A percentile compares a stretch with the other conserved stretches of the same genome.
Evolutionary conservation across 2,797 vertebrate genomes (phyloP).

Genomic region (Heliangelus exortis): DNA sequence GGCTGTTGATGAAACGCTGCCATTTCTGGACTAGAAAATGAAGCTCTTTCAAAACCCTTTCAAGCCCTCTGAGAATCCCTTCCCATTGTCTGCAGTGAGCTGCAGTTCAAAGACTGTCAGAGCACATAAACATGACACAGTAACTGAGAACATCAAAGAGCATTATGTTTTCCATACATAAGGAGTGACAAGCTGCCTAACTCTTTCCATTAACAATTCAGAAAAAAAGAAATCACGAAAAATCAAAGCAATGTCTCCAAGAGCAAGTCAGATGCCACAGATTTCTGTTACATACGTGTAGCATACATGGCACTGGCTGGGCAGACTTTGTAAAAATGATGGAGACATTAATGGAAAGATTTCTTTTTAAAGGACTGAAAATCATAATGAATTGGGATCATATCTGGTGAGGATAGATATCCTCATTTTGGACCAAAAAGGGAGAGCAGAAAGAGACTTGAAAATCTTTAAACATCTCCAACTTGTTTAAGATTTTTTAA

Average conservation of each 20-base stretch:
- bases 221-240: conserved; percentile 57
- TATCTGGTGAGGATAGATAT: neutral
- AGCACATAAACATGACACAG: conserved; percentile 70
- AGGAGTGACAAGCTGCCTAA: conserved; percentile 60
- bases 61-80: neutral
- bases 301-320: neutral
- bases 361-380: neutral
- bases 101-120: conserved; percentile 55
- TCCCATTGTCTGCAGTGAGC: conserved; percentile 48
- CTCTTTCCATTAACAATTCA: conserved; percentile 56
- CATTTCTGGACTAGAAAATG: neutral
- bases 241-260: conserved; percentile 56
- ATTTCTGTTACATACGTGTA: neutral
- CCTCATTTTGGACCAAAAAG: neutral
- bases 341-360: neutral
- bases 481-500: neutral
- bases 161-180: conserved; percentile 66
- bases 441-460: neutral
- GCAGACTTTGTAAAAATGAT: neutral
- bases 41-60: neutral
- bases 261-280: conserved; percentile 12
- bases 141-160: conserved; percentile 69
- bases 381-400: neutral
- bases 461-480: neutral
- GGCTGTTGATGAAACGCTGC: neutral